Conservation (phyloP, 37 sponge, comb jelly and placozoan species). For the Aplysina aerophoba region DNA sequence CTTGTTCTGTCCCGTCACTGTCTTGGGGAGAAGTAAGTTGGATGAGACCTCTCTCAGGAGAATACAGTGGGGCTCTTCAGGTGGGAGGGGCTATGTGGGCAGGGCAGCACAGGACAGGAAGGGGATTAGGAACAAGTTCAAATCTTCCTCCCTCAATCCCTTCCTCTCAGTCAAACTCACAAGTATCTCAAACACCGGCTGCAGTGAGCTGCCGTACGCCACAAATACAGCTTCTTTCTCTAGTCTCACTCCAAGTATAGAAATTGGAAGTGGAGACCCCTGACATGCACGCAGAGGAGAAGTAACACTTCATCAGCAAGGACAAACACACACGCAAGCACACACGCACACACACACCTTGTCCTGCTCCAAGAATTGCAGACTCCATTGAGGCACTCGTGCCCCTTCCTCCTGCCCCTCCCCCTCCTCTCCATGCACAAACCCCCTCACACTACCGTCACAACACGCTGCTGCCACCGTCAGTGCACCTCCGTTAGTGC, state of each 20-base stretch:
- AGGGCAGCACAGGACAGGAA: background rate
- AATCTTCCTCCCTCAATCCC: no score
- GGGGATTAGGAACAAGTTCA: background rate
- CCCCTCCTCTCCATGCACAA: background rate
- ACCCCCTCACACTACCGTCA: background rate
- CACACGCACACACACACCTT: background rate
- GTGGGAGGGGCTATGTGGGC: background rate
- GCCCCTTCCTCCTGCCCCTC: no score
- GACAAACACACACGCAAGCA: no score
- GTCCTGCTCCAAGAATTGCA: conserved; percentile 10
- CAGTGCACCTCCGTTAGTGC: background rate
- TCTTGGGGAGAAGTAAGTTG: background rate
- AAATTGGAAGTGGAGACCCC: conserved; percentile 25
- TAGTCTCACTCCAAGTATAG: background rate
- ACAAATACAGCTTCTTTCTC: background rate
- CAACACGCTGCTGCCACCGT: background rate
- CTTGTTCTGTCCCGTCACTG: background rate
- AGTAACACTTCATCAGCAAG: background rate
- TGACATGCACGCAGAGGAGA: background rate
- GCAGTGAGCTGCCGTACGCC: background rate
- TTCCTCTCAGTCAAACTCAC: conserved; percentile 6
- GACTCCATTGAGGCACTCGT: background rate
- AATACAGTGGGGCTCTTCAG: background rate
- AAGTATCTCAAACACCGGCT: conserved; percentile 4
- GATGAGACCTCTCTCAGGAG: background rate